Conservation (phyloP, 2,888 invertebrate species). For the Dione vanillae region DNA sequence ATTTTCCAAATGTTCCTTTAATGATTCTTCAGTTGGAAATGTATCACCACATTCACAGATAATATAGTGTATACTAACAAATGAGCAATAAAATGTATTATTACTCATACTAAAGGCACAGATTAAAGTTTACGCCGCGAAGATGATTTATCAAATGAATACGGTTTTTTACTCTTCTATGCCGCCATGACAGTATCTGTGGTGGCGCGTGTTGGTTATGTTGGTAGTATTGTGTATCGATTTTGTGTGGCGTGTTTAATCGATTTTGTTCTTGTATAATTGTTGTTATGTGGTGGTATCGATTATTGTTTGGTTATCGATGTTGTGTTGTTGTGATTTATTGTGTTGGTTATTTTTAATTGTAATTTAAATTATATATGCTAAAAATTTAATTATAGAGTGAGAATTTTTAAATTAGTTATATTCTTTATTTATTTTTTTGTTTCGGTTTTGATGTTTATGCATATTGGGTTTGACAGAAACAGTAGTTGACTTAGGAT, state of each 20-base stretch:
- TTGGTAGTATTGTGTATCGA: conserved; percentile 4
- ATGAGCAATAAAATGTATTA: conserved; percentile 66
- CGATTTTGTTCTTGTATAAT: background rate
- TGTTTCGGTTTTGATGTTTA: too few relatives aligned
- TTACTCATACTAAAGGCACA: conserved; percentile 56
- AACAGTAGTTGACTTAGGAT: too few relatives aligned
- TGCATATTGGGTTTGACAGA: too few relatives aligned
- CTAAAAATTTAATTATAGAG: too few relatives aligned
- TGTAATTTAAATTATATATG: too few relatives aligned
- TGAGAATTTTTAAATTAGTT: too few relatives aligned
- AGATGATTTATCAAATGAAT: conserved; percentile 1
- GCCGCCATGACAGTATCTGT: conserved; percentile 56
- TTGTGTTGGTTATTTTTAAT: too few relatives aligned
- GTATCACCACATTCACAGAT: conserved; percentile 74
- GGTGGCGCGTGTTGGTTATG: conserved; percentile 29
- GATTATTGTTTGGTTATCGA: conserved; percentile 11
- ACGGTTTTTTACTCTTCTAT: conserved; percentile 49
- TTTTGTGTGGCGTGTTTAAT: background rate
- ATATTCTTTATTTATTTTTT: too few relatives aligned
- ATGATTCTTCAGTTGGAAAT: conserved; percentile 63
- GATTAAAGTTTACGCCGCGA: conserved; percentile 51
- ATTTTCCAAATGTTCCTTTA: conserved; percentile 61
- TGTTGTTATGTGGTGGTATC: too few relatives aligned
- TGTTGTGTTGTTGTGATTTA: background rate
- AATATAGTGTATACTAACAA: conserved; percentile 72